Percentiles rank a stretch among this genome's conserved stretches.
Conservation (phyloP, 2,113 vertebrate genomes). For the Pagrus major region DNA sequence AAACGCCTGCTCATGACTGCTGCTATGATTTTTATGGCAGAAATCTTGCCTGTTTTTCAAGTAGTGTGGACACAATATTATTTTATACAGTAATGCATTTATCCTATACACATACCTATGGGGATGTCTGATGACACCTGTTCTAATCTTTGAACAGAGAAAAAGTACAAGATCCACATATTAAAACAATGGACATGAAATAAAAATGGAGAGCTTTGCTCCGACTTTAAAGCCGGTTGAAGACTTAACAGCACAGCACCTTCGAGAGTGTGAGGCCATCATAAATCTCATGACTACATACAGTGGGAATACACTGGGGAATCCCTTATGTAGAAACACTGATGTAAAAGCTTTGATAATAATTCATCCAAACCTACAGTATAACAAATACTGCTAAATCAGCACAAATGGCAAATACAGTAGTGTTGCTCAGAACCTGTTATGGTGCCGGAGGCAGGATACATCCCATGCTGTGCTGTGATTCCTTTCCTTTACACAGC, state of each 20-base stretch:
- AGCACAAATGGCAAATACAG: constrained; percentile 27
- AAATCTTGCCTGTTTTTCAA: neutral
- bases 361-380: constrained; percentile 10
- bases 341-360: constrained; percentile 33
- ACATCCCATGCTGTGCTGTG: neutral
- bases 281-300: neutral
- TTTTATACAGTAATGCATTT: neutral
- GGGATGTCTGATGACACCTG: neutral
- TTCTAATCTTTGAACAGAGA: neutral
- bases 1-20: neutral
- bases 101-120: neutral
- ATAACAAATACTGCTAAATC: constrained; percentile 44
- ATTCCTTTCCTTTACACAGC: constrained; percentile 29
- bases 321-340: neutral
- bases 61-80: neutral
- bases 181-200: neutral
- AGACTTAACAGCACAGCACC: neutral
- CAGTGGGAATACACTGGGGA: neutral
- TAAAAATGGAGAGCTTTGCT: neutral
- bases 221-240: neutral
- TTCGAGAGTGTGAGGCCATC: neutral
- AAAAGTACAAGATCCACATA: too few species aligned
- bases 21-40: neutral
- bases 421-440: neutral
- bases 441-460: constrained; percentile 14